Percentiles rank a stretch among this genome's conserved stretches.
Evolutionary conservation across 2,888 invertebrate species (phyloP).

Genomic region (Orgyia antiqua): DNA sequence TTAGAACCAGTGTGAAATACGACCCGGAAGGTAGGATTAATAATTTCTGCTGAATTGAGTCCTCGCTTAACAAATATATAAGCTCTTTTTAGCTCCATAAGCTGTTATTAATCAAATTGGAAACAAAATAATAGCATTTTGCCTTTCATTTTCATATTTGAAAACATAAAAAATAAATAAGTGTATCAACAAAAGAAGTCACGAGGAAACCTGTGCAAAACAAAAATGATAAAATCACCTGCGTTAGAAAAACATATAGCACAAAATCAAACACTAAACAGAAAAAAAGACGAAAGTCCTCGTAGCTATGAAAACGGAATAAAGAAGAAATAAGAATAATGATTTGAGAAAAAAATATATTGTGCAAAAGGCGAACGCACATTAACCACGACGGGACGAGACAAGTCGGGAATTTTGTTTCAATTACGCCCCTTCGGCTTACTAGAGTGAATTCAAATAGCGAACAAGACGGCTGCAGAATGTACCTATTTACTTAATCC

Average conservation of each 20-base stretch:
- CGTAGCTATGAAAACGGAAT: constrained; percentile 14
- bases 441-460: constrained; percentile 49
- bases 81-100: too few relatives aligned
- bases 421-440: constrained; percentile 52
- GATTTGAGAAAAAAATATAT: constrained; percentile 13
- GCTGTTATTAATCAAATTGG: too few relatives aligned
- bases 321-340: constrained; percentile 14
- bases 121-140: too few relatives aligned
- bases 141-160: too few relatives aligned
- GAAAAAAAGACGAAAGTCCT: constrained; percentile 6
- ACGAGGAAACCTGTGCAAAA: too few relatives aligned
- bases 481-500: constrained; percentile 51
- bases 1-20: constrained; percentile 13
- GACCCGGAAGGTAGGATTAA: constrained; percentile 7
- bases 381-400: constrained; percentile 29
- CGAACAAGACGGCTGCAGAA: constrained; percentile 28
- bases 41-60: too few relatives aligned
- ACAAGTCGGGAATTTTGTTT: constrained; percentile 54
- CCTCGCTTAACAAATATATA: too few relatives aligned
- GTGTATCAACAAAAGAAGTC: too few relatives aligned
- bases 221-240: too few relatives aligned
- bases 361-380: constrained; percentile 19
- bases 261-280: too few relatives aligned
- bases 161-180: too few relatives aligned
- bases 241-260: too few relatives aligned